Conservation (phyloP, 1,140 invertebrate species). For the Pseudomyrmex pallidus region DNA sequence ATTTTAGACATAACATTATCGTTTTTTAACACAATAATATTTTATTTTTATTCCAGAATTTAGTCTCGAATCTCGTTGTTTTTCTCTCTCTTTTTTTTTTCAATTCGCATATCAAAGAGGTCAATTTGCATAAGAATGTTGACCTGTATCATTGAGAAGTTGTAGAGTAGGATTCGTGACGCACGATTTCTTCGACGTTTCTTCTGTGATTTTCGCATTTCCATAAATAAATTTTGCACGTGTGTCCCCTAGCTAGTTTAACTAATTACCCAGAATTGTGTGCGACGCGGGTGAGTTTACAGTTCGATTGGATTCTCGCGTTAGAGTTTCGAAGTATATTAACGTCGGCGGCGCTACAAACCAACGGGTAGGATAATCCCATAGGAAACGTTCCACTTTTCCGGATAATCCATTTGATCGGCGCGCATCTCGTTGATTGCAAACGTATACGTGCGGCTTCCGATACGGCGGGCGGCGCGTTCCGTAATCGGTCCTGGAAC, state of each 20-base stretch:
- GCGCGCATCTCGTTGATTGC: constrained; percentile 26
- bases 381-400: constrained; percentile 35
- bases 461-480: neutral
- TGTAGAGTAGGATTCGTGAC: too few species aligned
- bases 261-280: constrained; percentile 28
- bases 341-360: neutral
- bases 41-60: neutral
- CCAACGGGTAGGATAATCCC: constrained; percentile 19
- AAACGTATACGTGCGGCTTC: constrained; percentile 1
- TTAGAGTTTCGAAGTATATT: constrained; percentile 9
- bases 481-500: neutral
- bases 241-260: neutral
- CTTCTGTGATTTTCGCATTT: too few species aligned
- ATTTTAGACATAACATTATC: too few species aligned
- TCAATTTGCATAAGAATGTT: too few species aligned
- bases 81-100: neutral
- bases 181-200: too few species aligned
- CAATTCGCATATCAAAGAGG: too few species aligned
- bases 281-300: neutral
- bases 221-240: too few species aligned
- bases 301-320: constrained; percentile 1
- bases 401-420: constrained; percentile 45
- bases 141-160: too few species aligned
- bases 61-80: neutral
- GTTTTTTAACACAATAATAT: neutral